These are phyloP conservation scores for Diplolepis rosae DNA, from an alignment of 2,888 invertebrate species.

Conservation along the genomic window DNA sequence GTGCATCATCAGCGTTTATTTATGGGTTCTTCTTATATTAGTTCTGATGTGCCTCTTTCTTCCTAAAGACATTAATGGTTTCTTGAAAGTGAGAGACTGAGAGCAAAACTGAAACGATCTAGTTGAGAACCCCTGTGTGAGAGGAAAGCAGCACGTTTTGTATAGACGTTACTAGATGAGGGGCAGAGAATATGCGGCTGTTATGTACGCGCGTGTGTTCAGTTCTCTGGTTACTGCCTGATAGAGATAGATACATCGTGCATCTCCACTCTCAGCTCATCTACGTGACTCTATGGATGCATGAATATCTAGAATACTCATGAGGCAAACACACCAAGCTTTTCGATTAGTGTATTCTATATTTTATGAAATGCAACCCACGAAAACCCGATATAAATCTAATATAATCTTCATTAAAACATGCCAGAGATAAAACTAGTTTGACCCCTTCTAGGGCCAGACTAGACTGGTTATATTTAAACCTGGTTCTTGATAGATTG, in stretches of 20 bases:
- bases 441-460: no score
- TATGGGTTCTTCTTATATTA: not conserved
- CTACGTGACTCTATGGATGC: conserved; percentile 15
- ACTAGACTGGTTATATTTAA: no score
- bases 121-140: not conserved
- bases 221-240: conserved; percentile 20
- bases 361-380: conserved; percentile 4
- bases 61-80: not conserved
- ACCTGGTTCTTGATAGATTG: no score
- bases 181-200: conserved; percentile 17
- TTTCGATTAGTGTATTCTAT: conserved; percentile 9
- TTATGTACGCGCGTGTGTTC: conserved; percentile 19
- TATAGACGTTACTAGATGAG: not conserved
- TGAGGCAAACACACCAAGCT: conserved; percentile 18
- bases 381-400: conserved; percentile 11
- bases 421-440: no score
- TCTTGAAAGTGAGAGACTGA: not conserved
- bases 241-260: not conserved
- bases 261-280: conserved; percentile 11
- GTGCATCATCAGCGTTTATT: conserved; percentile 11
- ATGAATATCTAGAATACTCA: conserved; percentile 28
- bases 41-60: not conserved
- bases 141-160: conserved; percentile 14
- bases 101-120: not conserved
- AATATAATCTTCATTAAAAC: conserved; percentile 4